These are phyloP conservation scores for Drosophila pseudotakahashii DNA, from an alignment of 2,888 invertebrate genomes.

Conservation along the genomic window DNA sequence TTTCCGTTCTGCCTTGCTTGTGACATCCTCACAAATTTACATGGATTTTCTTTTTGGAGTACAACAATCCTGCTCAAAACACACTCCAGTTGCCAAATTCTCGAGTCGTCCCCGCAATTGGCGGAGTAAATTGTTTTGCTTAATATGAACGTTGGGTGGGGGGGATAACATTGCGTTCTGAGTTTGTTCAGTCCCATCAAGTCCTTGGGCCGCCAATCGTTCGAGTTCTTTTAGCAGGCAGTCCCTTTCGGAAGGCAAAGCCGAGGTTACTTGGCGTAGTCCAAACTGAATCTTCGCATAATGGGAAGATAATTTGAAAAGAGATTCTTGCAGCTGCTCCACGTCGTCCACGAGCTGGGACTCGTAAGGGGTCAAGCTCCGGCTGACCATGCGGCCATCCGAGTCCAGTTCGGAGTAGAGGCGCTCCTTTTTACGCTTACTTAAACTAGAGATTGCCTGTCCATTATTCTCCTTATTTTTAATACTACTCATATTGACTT, in stretches of 20 bases:
- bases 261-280: slow-evolving; percentile 69
- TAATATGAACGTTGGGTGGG: slow-evolving; percentile 66
- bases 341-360: slow-evolving; percentile 71
- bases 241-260: slow-evolving; percentile 58
- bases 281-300: slow-evolving; percentile 80
- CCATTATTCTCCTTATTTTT: background rate
- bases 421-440: slow-evolving; percentile 12
- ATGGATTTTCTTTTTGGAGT: too few relatives aligned
- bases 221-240: slow-evolving; percentile 71
- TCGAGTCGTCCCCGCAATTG: slow-evolving; percentile 47
- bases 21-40: too few relatives aligned
- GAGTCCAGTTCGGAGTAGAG: slow-evolving; percentile 54
- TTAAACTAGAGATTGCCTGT: background rate
- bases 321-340: slow-evolving; percentile 67
- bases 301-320: slow-evolving; percentile 74
- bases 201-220: slow-evolving; percentile 51
- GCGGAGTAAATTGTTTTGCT: slow-evolving; percentile 64
- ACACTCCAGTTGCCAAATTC: too few relatives aligned
- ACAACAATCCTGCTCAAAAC: too few relatives aligned
- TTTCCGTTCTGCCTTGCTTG: too few relatives aligned
- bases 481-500: background rate
- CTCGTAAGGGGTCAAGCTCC: slow-evolving; percentile 64
- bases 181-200: slow-evolving; percentile 33
- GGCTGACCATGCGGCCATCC: slow-evolving; percentile 38
- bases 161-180: slow-evolving; percentile 52